Evolutionary conservation across 2,113 vertebrate species (phyloP), one percentile per base, ranked within the genome.

Genomic region (Carollia perspicillata): DNA sequence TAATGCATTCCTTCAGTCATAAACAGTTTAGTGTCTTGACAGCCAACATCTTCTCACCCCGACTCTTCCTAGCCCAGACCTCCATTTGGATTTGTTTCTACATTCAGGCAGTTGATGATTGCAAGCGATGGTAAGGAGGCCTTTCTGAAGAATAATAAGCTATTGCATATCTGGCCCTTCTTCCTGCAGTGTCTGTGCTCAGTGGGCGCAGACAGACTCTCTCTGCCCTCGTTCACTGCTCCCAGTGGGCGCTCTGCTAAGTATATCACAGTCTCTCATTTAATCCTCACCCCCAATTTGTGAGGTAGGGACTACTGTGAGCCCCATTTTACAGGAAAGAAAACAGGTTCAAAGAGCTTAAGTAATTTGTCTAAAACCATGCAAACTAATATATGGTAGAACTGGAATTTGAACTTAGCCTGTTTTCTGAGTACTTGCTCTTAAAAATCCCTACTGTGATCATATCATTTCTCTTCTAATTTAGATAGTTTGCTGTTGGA

Each of bases 11-110:
- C 86, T 97, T 83, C 2, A 8, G 69, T 80, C 96, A 89, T 97
- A 96, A 97, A 97, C 97, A 97, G 71, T 96, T 95, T 77, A 85
- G 93, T 66, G 72, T 83, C 79, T n/a, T 89, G 92, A 92, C 95
- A 90, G 93, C 96, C 81, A 78, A 33, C 94, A 84, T 71, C 90
- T 84, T 90, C 89, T 95, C 75, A 42, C 65, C 65, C 37, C 18
- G 0, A 5, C 81, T 40, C 40, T 69, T 72, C 69, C 81, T 35
- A 79, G 85, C 47, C 30, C 74, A 90, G 90, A 51, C 87, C 71
- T 93, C 60, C 75, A 8, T 60, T 90, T 96, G 87, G 83, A 47
- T 90, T 92, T 94, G 49, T 97, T 96, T 92, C 95, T 95, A 53
- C 60, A 92, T 17, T 72, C 17, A n/a, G 65, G 71, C 33, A 81